A percentile compares a stretch with the other conserved stretches of the same genome.
These are phyloP conservation scores for Apteryx owenii DNA, from an alignment of 2,113 vertebrate genomes.

Conservation along the genomic window DNA sequence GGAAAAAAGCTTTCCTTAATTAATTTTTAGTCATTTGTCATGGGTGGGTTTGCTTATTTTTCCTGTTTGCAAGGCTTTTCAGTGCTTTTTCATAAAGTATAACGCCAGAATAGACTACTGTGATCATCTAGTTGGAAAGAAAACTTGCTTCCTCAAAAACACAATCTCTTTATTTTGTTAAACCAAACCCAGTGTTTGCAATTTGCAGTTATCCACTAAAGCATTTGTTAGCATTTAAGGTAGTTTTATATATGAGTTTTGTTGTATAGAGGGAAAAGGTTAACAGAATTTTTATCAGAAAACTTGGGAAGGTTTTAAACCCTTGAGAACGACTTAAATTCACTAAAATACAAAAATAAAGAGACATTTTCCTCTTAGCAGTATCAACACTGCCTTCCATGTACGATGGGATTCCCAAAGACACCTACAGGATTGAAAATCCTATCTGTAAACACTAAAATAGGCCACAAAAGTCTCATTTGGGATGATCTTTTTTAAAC, in stretches of 20 bases:
- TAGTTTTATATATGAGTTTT: fast-evolving
- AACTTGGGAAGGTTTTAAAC: neutral
- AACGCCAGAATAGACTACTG: neutral
- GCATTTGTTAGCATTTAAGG: neutral
- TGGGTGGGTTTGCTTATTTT: neutral
- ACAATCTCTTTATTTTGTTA: neutral
- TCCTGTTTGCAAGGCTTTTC: neutral
- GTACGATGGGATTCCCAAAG: neutral
- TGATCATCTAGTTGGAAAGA: neutral
- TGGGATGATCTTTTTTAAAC: neutral
- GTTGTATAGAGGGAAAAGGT: too few relatives aligned
- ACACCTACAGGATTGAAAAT: neutral
- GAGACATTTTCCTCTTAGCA: neutral
- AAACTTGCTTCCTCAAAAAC: neutral
- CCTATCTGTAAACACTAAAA: neutral
- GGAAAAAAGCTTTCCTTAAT: neutral
- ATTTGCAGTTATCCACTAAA: neutral
- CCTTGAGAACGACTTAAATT: neutral
- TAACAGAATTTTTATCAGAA: neutral
- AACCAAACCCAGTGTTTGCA: neutral
- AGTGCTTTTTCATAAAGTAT: fast-evolving
- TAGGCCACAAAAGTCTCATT: neutral
- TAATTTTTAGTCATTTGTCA: neutral
- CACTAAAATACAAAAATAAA: neutral
- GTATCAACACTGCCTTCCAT: too few relatives aligned